Evolutionary conservation across 2,113 vertebrate genomes (phyloP), one percentile per base, ranked within the genome.

Genomic region (Antechinus stuartii): DNA sequence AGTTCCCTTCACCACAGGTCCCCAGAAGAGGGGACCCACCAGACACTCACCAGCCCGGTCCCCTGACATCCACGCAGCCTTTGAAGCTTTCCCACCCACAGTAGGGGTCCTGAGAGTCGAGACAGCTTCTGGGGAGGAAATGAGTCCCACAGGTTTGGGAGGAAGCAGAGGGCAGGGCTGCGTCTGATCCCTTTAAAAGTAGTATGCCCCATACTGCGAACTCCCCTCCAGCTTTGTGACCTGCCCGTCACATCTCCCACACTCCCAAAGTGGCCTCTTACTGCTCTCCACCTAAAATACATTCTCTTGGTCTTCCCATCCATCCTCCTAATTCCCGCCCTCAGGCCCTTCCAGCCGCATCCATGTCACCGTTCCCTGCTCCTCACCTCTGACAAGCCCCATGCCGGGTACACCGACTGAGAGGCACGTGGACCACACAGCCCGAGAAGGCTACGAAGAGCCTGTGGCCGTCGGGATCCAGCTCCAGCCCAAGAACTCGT

Each of bases 361-460:
- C 24, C 50, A 95, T 49, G 30, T 12, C 89, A 68, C 92, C 50
- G 8, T 19, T 50, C 30, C 84, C 23, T 8, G 49, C 35, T 24
- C 89, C 52, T 95, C 99, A 99, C 99, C 98, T 99, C 90, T 97
- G 99, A 98, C 99, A 99, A 96, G 98, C 96, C 91, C 98, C 98
- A 27, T 99, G 99, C 91, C 98, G 96, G 6, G 98, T 95, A 91
- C 99, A 99, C 90, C 98, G 99, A 96, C 99, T 99, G 94, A 99
- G 99, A 0, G 99, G 99, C 76, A 99, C 98, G 0, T 99, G 98
- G 94, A 99, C 98, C 49, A 99, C 98, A 0, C 99, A 99, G 98
- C 99, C 98, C 22, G 99, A 98, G 94, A 99, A 99, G 14, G 99
- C 99, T 96, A 99, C 99, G 22, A 99, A 99, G 91, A 99, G 95